These are phyloP conservation scores for Linurgus olivaceus DNA, from an alignment of 2,797 vertebrate genomes.

Conservation along the genomic window DNA sequence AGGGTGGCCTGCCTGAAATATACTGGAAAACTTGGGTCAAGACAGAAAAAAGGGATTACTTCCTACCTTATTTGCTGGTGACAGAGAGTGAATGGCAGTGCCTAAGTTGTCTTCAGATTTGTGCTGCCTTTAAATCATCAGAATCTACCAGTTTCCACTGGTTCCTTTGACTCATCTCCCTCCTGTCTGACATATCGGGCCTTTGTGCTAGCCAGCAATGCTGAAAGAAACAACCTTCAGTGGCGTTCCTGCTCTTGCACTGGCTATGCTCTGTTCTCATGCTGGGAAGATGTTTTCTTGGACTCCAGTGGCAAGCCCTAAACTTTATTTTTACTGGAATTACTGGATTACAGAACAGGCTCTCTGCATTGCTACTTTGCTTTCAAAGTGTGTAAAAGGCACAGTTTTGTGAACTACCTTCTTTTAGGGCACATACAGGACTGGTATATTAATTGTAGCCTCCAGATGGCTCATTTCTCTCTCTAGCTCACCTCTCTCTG, in stretches of 20 bases:
- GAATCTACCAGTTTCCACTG: not conserved
- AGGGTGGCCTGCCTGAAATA: not conserved
- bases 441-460: not conserved
- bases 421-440: not conserved
- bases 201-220: not conserved
- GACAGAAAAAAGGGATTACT: not conserved
- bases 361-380: not conserved
- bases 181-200: not conserved
- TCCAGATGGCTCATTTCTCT: not conserved
- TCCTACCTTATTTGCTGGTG: not conserved
- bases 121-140: not conserved
- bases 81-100: not conserved
- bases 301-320: not conserved
- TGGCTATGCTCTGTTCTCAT: not conserved
- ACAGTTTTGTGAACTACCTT: not conserved
- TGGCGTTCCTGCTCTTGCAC: not conserved
- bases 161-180: not conserved
- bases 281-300: not conserved
- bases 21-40: not conserved
- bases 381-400: not conserved
- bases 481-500: not conserved
- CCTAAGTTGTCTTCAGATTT: not conserved
- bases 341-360: not conserved
- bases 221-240: not conserved
- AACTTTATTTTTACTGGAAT: not conserved